Evolutionary conservation across 2,113 vertebrate genomes (phyloP).

Genomic region (Bolborhynchus lineola): DNA sequence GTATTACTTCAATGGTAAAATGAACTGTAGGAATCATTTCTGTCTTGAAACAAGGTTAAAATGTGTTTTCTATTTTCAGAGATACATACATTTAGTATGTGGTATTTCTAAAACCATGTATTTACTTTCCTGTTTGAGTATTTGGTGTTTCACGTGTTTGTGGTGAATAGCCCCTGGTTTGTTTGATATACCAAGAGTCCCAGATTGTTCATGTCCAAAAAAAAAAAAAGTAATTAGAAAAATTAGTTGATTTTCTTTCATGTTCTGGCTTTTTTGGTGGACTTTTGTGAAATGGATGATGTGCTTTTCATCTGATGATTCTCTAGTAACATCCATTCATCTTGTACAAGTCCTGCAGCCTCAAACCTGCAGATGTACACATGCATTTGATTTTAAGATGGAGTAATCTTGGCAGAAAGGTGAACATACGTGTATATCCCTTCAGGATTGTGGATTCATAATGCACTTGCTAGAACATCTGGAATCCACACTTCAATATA

Average conservation of each 20-base stretch:
- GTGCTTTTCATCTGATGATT: slow-evolving; percentile 15
- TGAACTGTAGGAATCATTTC: neutral
- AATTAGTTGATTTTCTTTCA: slow-evolving; percentile 9
- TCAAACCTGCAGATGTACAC: slow-evolving; percentile 33
- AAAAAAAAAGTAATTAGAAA: neutral
- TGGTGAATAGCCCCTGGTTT: neutral
- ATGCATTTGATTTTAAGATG: slow-evolving; percentile 44
- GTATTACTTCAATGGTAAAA: neutral
- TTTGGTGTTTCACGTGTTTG: neutral
- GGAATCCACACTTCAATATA: slow-evolving; percentile 33
- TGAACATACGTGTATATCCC: neutral
- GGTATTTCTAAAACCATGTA: neutral
- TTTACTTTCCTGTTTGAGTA: neutral
- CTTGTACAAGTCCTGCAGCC: neutral
- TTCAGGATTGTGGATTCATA: slow-evolving; percentile 45
- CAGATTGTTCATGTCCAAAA: neutral
- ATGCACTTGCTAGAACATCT: slow-evolving; percentile 41
- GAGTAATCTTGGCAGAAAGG: slow-evolving; percentile 47
- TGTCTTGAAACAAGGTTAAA: neutral
- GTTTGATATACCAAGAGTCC: neutral
- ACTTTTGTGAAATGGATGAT: slow-evolving; percentile 16
- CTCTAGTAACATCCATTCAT: slow-evolving; percentile 26
- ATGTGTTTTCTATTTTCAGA: neutral
- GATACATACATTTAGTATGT: neutral
- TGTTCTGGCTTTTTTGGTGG: neutral